Base-by-base conservation (phyloP, 2,797 vertebrate genomes). In the Choloepus didactylus region DNA sequence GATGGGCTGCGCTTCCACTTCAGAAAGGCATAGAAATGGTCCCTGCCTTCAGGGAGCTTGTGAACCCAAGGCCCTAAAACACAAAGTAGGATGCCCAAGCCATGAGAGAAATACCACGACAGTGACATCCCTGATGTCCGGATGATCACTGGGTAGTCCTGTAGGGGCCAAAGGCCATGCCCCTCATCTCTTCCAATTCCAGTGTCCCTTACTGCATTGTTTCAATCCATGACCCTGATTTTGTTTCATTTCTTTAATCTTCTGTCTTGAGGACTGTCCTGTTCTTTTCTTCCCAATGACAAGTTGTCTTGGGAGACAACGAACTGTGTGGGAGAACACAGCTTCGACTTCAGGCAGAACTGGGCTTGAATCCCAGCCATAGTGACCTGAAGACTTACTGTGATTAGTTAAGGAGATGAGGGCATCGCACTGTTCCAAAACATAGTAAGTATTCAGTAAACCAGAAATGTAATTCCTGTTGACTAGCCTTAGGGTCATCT, bases 41-140 rank as follows among this genome's bases (percentile, higher is more conserved):
- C 66, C 25, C 31, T 76, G 19, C 31, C 44, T 89, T 80, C 72
- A 60, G 54, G 29, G 60, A 79, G 23, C 35, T 51, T 46, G 27
- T 54, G 31, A 82, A 27, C 35, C 84, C 51, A 76, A 60, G 85
- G 15, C n/a, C 41, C 62, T 54, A 11, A 35, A 66, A 75, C 60
- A 54, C 54, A 81, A 79, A 83, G 64, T 66, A 82, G 31, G n/a
- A 59, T 3, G 18, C 14, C 5, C 31, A 86, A 77, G 8, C 31
- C 41, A 5, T 16, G 27, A 79, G 25, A 56, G 25, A 38, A 64
- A 29, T 25, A n/a, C 25, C 18, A 59, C 38, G 38, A 38, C 27
- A 62, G 27, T 8, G 0, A 2, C 5, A 1, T 19, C 31, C 15
- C 8, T 8, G 3, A 1, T 51, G 2, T 19, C 35, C 69, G 54